A percentile compares a stretch with the other conserved stretches of the same genome.
Evolutionary conservation across 2,888 invertebrate genomes (phyloP).

Genomic region (Clostera curtula): DNA sequence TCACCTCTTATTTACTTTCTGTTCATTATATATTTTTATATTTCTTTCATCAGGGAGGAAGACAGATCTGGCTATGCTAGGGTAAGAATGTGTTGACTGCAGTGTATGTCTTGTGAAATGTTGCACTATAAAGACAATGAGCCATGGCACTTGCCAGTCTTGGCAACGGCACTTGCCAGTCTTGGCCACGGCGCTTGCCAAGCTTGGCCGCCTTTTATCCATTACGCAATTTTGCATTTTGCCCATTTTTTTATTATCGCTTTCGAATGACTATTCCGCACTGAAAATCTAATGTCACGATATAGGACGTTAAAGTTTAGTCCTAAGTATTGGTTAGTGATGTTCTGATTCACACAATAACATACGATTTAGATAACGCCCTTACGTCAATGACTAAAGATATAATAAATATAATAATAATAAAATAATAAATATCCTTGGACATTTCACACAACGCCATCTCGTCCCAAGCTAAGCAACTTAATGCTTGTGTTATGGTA

Average conservation of each 20-base stretch:
- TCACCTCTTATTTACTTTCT: conserved; percentile 19
- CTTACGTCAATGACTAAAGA: too few relatives aligned
- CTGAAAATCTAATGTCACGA: conserved; percentile 15
- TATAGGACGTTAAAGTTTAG: conserved; percentile 5
- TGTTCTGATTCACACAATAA: too few relatives aligned
- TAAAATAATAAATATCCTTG: too few relatives aligned
- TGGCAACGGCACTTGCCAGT: conserved; percentile 25
- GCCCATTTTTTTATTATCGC: conserved; percentile 40
- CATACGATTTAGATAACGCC: too few relatives aligned
- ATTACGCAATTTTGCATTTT: conserved; percentile 37
- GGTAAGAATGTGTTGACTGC: conserved; percentile 70
- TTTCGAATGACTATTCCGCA: conserved; percentile 44
- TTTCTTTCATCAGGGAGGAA: conserved; percentile 76
- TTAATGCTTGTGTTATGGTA: too few relatives aligned
- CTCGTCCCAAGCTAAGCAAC: too few relatives aligned
- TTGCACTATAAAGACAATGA: conserved; percentile 29
- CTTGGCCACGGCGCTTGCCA: conserved; percentile 13
- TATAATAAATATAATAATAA: too few relatives aligned
- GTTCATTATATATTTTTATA: conserved; percentile 45
- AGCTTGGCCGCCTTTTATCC: conserved; percentile 34
- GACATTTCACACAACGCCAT: too few relatives aligned
- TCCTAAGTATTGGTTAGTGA: too few relatives aligned
- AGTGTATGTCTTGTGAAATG: conserved; percentile 53
- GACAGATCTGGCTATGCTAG: conserved; percentile 74
- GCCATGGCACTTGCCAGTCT: conserved; percentile 17